Evolutionary conservation across 2,888 invertebrate species (phyloP).

Genomic region (Cataglyphis albicans): DNA sequence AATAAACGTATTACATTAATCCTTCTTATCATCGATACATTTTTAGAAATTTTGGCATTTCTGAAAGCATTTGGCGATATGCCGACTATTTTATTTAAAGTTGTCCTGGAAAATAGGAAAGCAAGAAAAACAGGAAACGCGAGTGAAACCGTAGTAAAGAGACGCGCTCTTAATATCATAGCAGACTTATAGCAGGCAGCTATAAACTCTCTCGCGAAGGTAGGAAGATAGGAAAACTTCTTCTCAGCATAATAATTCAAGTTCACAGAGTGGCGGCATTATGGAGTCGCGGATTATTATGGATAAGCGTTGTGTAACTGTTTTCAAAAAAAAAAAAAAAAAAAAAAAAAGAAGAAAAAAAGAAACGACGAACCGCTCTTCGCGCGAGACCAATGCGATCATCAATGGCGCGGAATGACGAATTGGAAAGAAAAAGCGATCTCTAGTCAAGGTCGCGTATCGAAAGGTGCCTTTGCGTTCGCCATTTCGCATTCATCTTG

Average conservation of each 20-base stretch:
- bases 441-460: conserved; percentile 81
- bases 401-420: conserved; percentile 75
- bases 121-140: conserved; percentile 26
- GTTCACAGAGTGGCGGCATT: conserved; percentile 72
- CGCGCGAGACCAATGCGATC: conserved; percentile 70
- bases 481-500: conserved; percentile 77
- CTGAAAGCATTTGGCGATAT: neutral
- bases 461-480: conserved; percentile 78
- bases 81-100: neutral
- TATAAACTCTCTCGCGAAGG: neutral
- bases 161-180: conserved; percentile 13
- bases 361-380: conserved; percentile 43
- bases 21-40: neutral
- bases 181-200: neutral
- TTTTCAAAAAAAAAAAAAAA: conserved; percentile 60
- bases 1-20: neutral
- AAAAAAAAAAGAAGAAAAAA: conserved; percentile 41
- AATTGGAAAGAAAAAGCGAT: conserved; percentile 81
- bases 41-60: conserved; percentile 1
- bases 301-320: conserved; percentile 68
- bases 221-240: conserved; percentile 31
- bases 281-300: conserved; percentile 55
- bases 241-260: conserved; percentile 68
- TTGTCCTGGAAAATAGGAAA: neutral
- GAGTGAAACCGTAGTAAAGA: neutral